Conservation (phyloP, 2,888 invertebrate species). For the Tineola bisselliella region DNA sequence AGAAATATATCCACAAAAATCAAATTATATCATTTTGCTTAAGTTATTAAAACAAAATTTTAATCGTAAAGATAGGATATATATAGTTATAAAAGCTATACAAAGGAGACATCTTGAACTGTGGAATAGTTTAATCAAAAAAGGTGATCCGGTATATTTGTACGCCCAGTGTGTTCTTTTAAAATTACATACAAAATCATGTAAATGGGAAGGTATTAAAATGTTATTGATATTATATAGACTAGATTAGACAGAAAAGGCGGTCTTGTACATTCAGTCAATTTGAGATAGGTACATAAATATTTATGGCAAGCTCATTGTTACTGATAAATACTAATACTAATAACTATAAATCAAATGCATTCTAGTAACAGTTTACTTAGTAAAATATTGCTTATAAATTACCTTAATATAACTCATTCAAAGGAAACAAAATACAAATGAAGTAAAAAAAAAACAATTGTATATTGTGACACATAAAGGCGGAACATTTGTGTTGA, state of each 20-base stretch:
- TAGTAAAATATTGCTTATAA: neutral
- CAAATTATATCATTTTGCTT: too few species aligned
- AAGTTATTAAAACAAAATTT: too few species aligned
- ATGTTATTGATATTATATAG: neutral
- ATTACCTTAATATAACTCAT: neutral
- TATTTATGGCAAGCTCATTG: slow-evolving; percentile 13
- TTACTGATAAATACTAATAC: neutral
- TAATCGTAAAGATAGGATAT: too few species aligned
- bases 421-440: neutral
- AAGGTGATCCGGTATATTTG: too few species aligned
- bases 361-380: neutral
- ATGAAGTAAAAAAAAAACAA: too few species aligned
- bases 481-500: too few species aligned
- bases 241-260: slow-evolving; percentile 11
- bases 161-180: neutral
- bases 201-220: neutral
- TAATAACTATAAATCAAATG: neutral
- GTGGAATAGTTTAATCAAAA: too few species aligned
- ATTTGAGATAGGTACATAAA: slow-evolving; percentile 5
- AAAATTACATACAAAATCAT: neutral
- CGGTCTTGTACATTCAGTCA: slow-evolving; percentile 5
- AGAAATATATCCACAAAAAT: too few species aligned
- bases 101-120: too few species aligned
- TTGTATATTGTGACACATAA: too few species aligned
- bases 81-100: too few species aligned